A percentile compares a stretch with the other conserved stretches of the same genome.
These are phyloP conservation scores for Irena cyanogastra DNA, from an alignment of 2,113 vertebrate genomes.

Conservation along the genomic window DNA sequence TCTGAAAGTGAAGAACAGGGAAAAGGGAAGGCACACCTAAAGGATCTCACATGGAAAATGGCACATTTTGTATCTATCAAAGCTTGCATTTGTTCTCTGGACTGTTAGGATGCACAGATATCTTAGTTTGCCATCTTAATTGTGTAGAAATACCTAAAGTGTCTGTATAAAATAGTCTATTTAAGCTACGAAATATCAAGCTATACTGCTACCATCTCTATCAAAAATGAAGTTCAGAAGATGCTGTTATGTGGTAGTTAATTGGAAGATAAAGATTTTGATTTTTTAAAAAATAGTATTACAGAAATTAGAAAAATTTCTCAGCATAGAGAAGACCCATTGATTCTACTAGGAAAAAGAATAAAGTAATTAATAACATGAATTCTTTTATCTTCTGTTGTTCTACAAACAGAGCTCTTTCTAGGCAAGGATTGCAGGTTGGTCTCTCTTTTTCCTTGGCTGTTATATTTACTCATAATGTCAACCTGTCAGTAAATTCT, in stretches of 20 bases:
- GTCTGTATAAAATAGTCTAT: not conserved
- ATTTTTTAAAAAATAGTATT: not conserved
- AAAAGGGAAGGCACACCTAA: not conserved
- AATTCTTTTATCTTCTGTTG: not conserved
- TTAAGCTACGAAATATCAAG: not conserved
- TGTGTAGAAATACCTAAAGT: not conserved
- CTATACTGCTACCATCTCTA: not conserved
- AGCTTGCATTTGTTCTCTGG: not conserved
- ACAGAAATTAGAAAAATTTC: not conserved
- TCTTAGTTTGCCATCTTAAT: not conserved
- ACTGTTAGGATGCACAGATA: not conserved
- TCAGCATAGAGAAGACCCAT: not conserved
- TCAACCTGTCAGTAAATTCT: not conserved
- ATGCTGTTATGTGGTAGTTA: not conserved
- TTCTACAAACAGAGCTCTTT: not conserved
- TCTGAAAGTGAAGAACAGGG: not conserved
- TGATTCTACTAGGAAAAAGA: not conserved
- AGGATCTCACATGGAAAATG: accelerated
- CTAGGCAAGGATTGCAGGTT: not conserved
- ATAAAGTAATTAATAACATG: not conserved
- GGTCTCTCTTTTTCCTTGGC: not conserved
- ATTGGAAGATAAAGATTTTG: not conserved
- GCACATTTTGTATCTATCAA: not conserved
- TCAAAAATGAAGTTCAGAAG: not conserved
- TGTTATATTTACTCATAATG: not conserved